Percentiles rank a stretch among this genome's conserved stretches.
These are phyloP conservation scores for Crocuta crocuta DNA, from an alignment of 2,113 vertebrate genomes.

Conservation along the genomic window DNA sequence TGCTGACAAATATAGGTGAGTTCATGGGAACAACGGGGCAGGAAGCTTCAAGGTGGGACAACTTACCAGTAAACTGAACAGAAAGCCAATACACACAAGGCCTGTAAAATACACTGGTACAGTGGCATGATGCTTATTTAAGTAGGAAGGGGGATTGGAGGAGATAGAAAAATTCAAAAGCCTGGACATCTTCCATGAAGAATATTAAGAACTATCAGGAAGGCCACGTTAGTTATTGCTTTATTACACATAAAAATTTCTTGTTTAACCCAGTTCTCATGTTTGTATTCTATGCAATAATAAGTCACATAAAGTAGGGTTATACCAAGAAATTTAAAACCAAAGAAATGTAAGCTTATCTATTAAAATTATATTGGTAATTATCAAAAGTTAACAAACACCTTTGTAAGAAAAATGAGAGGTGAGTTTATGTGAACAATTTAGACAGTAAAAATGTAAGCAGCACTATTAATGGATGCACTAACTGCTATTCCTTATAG, in stretches of 20 bases:
- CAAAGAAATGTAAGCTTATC: not conserved
- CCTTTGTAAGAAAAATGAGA: not conserved
- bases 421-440: not conserved
- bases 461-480: not conserved
- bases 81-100: not conserved
- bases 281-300: not conserved
- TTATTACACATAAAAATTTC: not conserved
- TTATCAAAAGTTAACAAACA: conserved; percentile 51
- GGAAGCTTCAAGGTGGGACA: not conserved
- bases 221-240: not conserved
- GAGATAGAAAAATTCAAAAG: not conserved
- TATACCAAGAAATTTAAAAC: conserved; percentile 18
- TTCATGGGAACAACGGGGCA: not conserved
- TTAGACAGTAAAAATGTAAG: not conserved
- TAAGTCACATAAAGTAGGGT: not conserved
- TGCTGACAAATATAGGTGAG: not conserved
- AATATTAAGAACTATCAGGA: not conserved
- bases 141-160: not conserved
- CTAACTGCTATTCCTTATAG: not conserved
- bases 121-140: not conserved
- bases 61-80: not conserved
- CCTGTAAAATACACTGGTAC: not conserved
- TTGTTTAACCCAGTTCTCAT: not conserved
- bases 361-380: conserved; percentile 32
- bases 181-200: not conserved